Evolutionary conservation across 2,113 vertebrate species (phyloP).

Genomic region (Corvus cornix): DNA sequence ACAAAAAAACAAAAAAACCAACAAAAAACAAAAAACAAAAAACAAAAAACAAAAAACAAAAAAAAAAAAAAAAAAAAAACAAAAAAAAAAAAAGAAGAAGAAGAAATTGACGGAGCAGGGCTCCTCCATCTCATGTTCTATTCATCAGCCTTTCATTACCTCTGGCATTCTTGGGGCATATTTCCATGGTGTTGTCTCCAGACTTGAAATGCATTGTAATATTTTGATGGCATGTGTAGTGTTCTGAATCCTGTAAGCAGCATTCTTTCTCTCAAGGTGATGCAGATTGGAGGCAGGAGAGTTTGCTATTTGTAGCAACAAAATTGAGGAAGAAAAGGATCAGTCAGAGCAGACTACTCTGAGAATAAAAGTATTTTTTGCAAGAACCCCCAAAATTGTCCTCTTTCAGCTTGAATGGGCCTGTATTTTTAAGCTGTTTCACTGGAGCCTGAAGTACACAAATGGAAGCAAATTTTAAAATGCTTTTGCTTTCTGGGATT

Average conservation of each 20-base stretch:
- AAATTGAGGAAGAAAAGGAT: not conserved
- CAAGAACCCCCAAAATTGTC: not conserved
- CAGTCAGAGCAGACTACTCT: not conserved
- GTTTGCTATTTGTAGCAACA: slow-evolving; percentile 12
- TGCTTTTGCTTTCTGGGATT: slow-evolving; percentile 1
- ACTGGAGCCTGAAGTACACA: slow-evolving; percentile 33
- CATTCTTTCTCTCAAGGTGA: not conserved
- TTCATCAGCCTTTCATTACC: slow-evolving; percentile 51
- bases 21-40: not conserved
- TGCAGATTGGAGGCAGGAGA: not conserved
- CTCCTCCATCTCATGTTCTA: slow-evolving; percentile 27
- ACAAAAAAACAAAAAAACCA: not conserved
- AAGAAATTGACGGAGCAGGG: not conserved
- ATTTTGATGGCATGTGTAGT: slow-evolving; percentile 1
- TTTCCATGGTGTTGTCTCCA: slow-evolving; percentile 1
- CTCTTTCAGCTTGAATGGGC: slow-evolving; percentile 33
- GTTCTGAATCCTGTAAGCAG: not conserved
- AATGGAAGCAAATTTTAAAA: slow-evolving; percentile 54
- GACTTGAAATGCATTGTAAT: slow-evolving; percentile 33
- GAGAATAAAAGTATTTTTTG: not conserved
- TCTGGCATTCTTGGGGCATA: slow-evolving; percentile 20
- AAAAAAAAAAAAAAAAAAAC: no score
- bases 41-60: not conserved
- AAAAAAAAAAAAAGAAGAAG: not conserved
- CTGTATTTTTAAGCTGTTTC: not conserved